Conservation (phyloP, 2,113 vertebrate genomes). For the Gymnorhina tibicen region DNA sequence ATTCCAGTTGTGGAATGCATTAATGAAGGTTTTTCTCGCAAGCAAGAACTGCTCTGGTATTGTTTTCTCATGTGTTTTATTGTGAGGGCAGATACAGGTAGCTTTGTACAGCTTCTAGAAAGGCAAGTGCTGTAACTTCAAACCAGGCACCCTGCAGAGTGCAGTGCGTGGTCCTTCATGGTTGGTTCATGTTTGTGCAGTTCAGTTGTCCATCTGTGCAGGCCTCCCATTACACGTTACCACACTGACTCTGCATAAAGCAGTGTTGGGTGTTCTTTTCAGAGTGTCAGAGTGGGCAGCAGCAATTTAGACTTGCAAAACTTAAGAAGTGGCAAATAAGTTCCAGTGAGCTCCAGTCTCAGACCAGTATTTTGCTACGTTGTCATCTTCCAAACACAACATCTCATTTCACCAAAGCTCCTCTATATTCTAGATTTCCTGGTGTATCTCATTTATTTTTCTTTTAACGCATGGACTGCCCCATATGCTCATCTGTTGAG, state of each 20-base stretch:
- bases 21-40: not conserved
- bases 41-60: not conserved
- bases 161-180: accelerated
- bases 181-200: not conserved
- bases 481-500: not conserved
- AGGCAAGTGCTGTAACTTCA: not conserved
- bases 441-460: not conserved
- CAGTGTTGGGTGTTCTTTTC: not conserved
- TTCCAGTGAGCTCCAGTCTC: not conserved
- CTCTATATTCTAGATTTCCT: not conserved
- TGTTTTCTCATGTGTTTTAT: not conserved
- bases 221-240: accelerated
- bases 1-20: not conserved
- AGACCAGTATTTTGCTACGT: not conserved
- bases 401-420: not conserved
- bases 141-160: not conserved
- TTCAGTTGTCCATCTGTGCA: not conserved
- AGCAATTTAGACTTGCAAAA: not conserved
- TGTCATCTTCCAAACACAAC: not conserved
- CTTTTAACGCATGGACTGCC: not conserved
- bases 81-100: not conserved
- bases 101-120: not conserved
- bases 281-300: not conserved
- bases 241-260: not conserved
- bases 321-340: not conserved